phyloP scores from a whole-genome alignment of 1,140 invertebrate genomes.

The Drosophila busckii region DNA sequence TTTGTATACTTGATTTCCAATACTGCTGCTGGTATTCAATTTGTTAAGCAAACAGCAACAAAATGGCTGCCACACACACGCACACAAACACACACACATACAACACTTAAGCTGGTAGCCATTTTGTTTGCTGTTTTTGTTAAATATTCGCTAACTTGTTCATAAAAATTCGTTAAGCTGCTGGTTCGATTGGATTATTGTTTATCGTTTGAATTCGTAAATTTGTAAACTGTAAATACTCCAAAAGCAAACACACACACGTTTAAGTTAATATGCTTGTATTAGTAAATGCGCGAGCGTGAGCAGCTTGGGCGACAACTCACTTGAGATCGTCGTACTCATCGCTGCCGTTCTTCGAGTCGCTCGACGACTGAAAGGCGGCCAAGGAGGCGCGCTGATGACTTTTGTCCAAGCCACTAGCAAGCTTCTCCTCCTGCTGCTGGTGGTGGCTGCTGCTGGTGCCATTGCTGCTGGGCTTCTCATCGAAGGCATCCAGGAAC shows the following conservation, averaged over 20 bases:
- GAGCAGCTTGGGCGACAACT: slow-evolving; percentile 15
- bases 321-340: slow-evolving; percentile 76
- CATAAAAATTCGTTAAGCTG: slow-evolving; percentile 33
- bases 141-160: slow-evolving; percentile 15
- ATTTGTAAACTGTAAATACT: slow-evolving; percentile 77
- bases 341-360: slow-evolving; percentile 75
- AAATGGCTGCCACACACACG: slow-evolving; percentile 36
- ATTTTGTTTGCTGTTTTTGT: slow-evolving; percentile 18
- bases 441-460: slow-evolving; percentile 24
- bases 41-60: too few species aligned
- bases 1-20: slow-evolving; percentile 11
- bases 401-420: slow-evolving; percentile 17
- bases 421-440: slow-evolving; percentile 45
- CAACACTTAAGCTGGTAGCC: slow-evolving; percentile 36
- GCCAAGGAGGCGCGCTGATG: slow-evolving; percentile 60
- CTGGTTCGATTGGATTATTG: slow-evolving; percentile 12
- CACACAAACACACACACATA: slow-evolving; percentile 2
- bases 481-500: slow-evolving; percentile 74
- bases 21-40: too few species aligned
- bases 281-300: too few species aligned
- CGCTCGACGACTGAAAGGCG: slow-evolving; percentile 68
- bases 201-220: slow-evolving; percentile 41
- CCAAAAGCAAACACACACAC: slow-evolving; percentile 45
- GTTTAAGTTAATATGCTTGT: too few species aligned
- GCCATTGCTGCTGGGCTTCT: slow-evolving; percentile 51